phyloP scores from a whole-genome alignment of 2,888 invertebrate species.

The Drosophila emarginata region DNA sequence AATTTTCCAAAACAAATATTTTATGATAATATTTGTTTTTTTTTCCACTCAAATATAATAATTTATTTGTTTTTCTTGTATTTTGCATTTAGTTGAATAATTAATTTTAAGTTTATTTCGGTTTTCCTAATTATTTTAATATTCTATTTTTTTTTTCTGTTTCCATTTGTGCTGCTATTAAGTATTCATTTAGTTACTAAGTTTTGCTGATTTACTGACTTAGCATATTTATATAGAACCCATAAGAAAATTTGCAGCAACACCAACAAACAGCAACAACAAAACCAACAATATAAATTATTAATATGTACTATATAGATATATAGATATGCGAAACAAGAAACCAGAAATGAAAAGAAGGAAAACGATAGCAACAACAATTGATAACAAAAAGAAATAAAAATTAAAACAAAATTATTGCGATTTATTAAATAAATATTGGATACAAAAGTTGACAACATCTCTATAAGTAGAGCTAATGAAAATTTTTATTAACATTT shows the following conservation, averaged over 20 bases:
- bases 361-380: constrained; percentile 26
- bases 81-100: constrained; percentile 34
- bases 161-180: constrained; percentile 34
- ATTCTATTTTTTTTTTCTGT: not conserved
- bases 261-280: constrained; percentile 26
- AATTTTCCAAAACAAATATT: constrained; percentile 20
- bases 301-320: constrained; percentile 29
- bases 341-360: constrained; percentile 7
- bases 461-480: not conserved
- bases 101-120: constrained; percentile 7
- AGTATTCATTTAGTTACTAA: constrained; percentile 69
- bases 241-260: constrained; percentile 33
- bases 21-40: too few relatives aligned
- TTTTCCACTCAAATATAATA: not conserved
- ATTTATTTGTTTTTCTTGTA: constrained; percentile 33
- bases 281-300: constrained; percentile 5
- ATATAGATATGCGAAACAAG: constrained; percentile 40
- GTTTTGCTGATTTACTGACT: constrained; percentile 41
- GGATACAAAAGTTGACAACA: constrained; percentile 55
- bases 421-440: constrained; percentile 76
- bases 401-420: constrained; percentile 56
- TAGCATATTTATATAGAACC: constrained; percentile 38
- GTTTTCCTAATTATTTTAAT: not conserved
- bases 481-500: not conserved
- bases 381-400: constrained; percentile 29